Evolutionary conservation across 2,113 vertebrate species (phyloP), one percentile per base, ranked within the genome.

Genomic region (Pao palembangensis): DNA sequence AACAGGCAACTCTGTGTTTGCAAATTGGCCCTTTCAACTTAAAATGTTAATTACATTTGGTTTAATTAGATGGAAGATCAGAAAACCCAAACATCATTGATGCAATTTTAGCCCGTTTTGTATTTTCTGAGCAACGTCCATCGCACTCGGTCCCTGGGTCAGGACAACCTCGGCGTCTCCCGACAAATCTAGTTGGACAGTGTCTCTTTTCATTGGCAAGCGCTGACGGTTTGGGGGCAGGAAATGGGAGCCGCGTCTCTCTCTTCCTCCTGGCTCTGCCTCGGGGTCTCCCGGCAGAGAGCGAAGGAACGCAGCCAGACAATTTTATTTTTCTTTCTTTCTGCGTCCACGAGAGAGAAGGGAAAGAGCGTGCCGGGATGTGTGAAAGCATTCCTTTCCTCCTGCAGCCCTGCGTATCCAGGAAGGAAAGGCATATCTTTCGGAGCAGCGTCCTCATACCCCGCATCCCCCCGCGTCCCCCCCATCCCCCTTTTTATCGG

Each of bases 401-500:
- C 64, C 50, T 25, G 50, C 56, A 71, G 60, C 70, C 67, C 57
- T 57, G 21, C 38, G 62, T 25, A 64, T 74, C 64, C 61, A 84
- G 84, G 88, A 88, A 91, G 82, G 83, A 87, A 89, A 87, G 60
- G 65, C 82, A 58, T 84, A 86, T 89, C 75, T 83, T 79, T 86
- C 76, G 38, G 64, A 67, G 79, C 80, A 59, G 73, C 80, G 79
- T 83, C 78, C 80, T 76, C 56, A 23, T 34, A 58, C 21, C 21
- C 21, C 21, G 52, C 62, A 23, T 51, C 48, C 17, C 20, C 18
- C 47, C 19, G 8, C 21, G 0, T 14, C 5, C 6, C 16, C 61
- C 50, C 38, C 64, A 62, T 65, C 70, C 69, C 54, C 61, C 66
- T 51, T 69, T 78, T 85, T 86, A 87, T 88, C 87, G 63, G 61